phyloP scores from a whole-genome alignment of 2,797 vertebrate species.

The Hydrocynus forskahlii region DNA sequence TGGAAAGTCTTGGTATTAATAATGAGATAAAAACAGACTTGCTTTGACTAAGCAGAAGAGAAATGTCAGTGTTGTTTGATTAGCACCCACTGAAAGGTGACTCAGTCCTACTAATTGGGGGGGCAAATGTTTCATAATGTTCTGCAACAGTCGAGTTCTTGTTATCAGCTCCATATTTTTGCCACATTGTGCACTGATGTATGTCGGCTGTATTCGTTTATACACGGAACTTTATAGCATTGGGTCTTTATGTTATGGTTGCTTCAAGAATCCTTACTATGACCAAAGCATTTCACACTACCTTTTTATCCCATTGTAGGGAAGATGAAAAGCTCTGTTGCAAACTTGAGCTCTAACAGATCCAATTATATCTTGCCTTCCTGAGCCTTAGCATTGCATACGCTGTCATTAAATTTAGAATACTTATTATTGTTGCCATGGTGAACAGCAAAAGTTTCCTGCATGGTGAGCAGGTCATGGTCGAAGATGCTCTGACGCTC shows the following conservation, averaged over 20 bases:
- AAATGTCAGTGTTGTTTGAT: neutral
- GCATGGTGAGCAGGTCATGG: constrained; percentile 25
- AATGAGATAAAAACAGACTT: too few relatives aligned
- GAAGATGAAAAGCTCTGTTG: neutral
- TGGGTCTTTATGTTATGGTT: neutral
- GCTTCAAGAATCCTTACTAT: neutral
- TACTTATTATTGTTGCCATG: constrained; percentile 51
- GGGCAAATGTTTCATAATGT: neutral
- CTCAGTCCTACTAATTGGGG: neutral
- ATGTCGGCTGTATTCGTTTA: neutral
- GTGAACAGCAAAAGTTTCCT: constrained; percentile 40
- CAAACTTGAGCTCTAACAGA: neutral
- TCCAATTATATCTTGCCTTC: constrained; percentile 3
- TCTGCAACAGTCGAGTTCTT: neutral
- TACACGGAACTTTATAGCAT: neutral
- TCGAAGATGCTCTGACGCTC: constrained; percentile 20
- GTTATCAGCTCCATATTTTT: neutral
- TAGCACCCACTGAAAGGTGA: neutral
- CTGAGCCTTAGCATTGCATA: neutral
- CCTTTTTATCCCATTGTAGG: neutral
- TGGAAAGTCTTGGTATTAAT: neutral
- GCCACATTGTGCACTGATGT: neutral
- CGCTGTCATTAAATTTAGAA: constrained; percentile 42
- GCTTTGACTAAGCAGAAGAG: too few relatives aligned
- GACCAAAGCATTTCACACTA: constrained; percentile 5